Conservation (phyloP, 2,113 vertebrate species). For the Anser brachyrhynchus region DNA sequence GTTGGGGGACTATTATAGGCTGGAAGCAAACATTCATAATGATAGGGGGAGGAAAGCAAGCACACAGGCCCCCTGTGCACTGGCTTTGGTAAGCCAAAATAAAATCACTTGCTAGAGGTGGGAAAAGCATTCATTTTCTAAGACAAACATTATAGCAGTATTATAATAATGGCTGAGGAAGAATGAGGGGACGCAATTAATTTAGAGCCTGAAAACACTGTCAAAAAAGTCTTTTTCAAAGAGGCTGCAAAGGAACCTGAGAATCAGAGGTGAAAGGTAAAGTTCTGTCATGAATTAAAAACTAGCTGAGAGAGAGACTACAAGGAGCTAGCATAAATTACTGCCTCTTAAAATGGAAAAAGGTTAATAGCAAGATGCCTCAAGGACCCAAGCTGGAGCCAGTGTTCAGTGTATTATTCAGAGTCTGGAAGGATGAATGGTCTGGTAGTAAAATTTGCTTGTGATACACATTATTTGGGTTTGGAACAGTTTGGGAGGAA, state of each 20-base stretch:
- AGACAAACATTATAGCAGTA: not conserved
- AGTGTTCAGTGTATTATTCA: not conserved
- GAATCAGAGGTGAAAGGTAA: not conserved
- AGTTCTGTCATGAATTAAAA: constrained; percentile 46
- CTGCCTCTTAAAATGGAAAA: constrained; percentile 31
- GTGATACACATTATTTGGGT: constrained; percentile 24
- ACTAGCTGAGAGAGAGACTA: constrained; percentile 7
- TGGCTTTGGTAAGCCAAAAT: not conserved
- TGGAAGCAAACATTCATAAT: not conserved
- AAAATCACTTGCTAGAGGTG: not conserved
- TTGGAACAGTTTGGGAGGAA: constrained; percentile 15
- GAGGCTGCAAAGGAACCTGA: constrained; percentile 5
- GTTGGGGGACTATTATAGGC: not conserved
- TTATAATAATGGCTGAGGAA: not conserved
- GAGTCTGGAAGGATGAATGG: not conserved
- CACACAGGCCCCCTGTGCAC: not conserved
- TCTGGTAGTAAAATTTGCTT: constrained; percentile 11
- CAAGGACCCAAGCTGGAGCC: constrained; percentile 13
- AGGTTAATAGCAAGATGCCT: constrained; percentile 38
- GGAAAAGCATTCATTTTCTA: not conserved
- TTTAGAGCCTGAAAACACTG: not conserved
- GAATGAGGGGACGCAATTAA: not conserved
- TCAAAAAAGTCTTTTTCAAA: constrained; percentile 9
- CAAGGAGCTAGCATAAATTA: constrained; percentile 33
- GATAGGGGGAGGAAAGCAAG: not conserved